phyloP scores from a whole-genome alignment of 2,113 vertebrate genomes.

The Tychaedon coryphoeus region DNA sequence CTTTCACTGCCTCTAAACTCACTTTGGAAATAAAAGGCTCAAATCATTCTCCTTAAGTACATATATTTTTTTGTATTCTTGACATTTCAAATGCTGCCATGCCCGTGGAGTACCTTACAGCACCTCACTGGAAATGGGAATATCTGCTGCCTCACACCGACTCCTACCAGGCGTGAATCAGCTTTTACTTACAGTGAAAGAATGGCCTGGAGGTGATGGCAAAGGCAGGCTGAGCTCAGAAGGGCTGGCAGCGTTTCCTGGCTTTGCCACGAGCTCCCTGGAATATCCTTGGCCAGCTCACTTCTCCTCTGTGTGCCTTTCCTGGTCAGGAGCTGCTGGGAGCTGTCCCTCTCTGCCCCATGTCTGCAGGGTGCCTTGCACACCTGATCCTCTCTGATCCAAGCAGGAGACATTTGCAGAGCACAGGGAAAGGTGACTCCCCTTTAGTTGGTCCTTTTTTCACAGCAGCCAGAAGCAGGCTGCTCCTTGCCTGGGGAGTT shows the following conservation, averaged over 20 bases:
- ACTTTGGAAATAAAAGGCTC: not conserved
- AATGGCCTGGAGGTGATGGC: constrained; percentile 61
- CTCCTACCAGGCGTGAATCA: constrained; percentile 44
- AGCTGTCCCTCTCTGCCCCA: not conserved
- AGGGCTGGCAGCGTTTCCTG: constrained; percentile 50
- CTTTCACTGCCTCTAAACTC: not conserved
- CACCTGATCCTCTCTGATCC: not conserved
- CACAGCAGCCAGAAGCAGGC: not conserved
- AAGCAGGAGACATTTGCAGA: not conserved
- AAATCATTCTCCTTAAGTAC: not conserved
- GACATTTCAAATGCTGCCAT: not conserved
- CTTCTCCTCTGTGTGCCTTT: constrained; percentile 26
- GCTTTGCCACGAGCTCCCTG: constrained; percentile 38
- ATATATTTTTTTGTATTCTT: not conserved
- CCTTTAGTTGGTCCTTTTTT: not conserved
- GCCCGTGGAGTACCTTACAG: not conserved
- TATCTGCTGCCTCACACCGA: constrained; percentile 5
- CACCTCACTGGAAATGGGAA: not conserved
- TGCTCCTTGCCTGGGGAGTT: not conserved
- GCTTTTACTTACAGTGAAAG: constrained; percentile 35
- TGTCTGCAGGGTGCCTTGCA: not conserved
- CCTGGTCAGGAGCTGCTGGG: not conserved
- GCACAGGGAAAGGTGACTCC: not conserved
- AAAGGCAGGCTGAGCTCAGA: constrained; percentile 32
- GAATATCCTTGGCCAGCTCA: constrained; percentile 26